Conservation (phyloP, 2,113 vertebrate species). For the Setophaga petechia region DNA sequence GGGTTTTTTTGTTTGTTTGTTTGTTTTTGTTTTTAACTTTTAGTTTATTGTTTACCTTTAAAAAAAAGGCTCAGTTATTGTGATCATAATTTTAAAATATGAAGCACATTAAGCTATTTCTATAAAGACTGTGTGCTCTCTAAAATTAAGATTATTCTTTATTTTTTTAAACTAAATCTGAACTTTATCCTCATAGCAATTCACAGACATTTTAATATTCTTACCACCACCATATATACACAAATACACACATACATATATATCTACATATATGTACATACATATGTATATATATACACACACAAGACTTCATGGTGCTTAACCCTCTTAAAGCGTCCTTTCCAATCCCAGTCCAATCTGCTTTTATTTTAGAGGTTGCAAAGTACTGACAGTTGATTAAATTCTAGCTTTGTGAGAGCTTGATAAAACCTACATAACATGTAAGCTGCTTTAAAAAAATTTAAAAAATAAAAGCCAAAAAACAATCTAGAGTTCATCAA, state of each 20-base stretch:
- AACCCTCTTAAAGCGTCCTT: slow-evolving; percentile 30
- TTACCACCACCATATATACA: neutral
- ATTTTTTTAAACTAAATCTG: neutral
- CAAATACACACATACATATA: accelerated
- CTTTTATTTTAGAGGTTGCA: neutral
- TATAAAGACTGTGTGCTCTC: neutral
- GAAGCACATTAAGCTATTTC: neutral
- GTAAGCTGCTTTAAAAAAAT: slow-evolving; percentile 21
- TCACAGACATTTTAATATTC: neutral
- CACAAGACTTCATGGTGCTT: neutral
- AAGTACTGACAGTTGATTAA: slow-evolving; percentile 51
- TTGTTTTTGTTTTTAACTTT: neutral
- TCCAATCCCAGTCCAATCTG: slow-evolving; percentile 24
- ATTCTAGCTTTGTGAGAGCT: slow-evolving; percentile 25
- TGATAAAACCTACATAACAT: slow-evolving; percentile 6
- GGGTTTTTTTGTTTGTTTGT: too few species aligned
- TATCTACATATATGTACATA: accelerated
- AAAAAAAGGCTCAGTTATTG: neutral
- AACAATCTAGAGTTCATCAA: neutral
- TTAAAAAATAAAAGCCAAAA: neutral
- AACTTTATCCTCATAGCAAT: neutral
- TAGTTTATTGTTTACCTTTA: neutral
- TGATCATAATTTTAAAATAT: neutral
- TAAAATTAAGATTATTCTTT: neutral
- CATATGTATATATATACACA: accelerated